phyloP scores from a whole-genome alignment of 37 sponge, comb jelly and placozoan species.

The Spongilla lacustris region DNA sequence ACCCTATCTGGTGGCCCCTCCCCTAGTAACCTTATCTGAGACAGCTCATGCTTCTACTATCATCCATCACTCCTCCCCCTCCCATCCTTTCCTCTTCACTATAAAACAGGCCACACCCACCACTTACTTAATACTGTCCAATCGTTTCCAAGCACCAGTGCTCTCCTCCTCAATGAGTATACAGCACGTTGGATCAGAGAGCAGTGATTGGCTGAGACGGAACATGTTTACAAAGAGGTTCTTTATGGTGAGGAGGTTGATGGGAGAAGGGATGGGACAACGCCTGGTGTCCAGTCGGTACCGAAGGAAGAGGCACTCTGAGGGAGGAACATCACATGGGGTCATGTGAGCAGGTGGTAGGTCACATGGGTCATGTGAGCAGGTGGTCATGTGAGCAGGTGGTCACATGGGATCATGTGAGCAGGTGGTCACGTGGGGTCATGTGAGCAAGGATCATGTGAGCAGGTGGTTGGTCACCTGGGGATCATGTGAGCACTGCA shows the following conservation, averaged over 20 bases:
- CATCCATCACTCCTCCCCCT: neutral
- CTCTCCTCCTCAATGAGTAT: constrained; percentile 49
- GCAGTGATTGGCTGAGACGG: constrained; percentile 44
- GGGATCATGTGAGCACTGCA: too few relatives aligned
- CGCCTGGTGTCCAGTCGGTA: constrained; percentile 50
- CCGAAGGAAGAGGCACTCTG: constrained; percentile 76
- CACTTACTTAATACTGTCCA: constrained; percentile 52
- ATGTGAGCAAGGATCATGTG: too few relatives aligned
- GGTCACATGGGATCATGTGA: neutral
- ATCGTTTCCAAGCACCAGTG: constrained; percentile 39
- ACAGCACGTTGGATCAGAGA: constrained; percentile 15
- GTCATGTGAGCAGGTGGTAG: neutral
- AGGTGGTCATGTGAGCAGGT: neutral
- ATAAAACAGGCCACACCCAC: neutral
- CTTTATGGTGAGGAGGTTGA: constrained; percentile 74
- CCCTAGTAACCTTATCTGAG: too few relatives aligned
- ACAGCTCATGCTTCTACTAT: neutral
- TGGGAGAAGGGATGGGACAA: constrained; percentile 77
- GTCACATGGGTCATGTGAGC: neutral
- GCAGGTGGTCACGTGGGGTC: too few relatives aligned
- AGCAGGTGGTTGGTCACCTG: too few relatives aligned
- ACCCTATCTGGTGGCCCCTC: too few relatives aligned
- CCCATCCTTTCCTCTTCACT: too few relatives aligned
- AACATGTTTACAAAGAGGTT: constrained; percentile 73
- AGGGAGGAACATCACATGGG: neutral